Conservation (phyloP, 1,140 invertebrate species). For the Neodiprion pinetum region DNA sequence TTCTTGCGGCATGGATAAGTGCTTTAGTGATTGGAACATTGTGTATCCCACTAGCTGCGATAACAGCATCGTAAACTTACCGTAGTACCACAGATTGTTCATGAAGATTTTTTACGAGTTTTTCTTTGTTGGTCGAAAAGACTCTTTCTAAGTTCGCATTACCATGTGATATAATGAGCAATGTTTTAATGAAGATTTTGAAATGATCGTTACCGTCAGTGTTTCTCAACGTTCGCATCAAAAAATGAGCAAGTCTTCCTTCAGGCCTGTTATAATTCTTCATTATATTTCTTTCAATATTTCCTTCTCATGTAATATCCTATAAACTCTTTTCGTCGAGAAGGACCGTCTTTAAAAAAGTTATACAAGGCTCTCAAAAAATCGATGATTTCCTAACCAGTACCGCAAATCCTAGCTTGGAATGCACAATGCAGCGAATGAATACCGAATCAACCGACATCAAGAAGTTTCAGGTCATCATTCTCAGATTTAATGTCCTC, state of each 20-base stretch:
- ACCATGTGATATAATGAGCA: conserved; percentile 31
- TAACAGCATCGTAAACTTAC: conserved; percentile 27
- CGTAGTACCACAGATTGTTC: conserved; percentile 27
- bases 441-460: conserved; percentile 30
- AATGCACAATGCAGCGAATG: conserved; percentile 30
- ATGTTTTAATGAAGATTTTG: conserved; percentile 21
- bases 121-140: conserved; percentile 32
- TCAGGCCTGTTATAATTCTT: conserved; percentile 20
- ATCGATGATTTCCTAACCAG: conserved; percentile 22
- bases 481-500: conserved; percentile 17
- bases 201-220: conserved; percentile 13
- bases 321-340: conserved; percentile 27
- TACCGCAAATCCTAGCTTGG: conserved; percentile 24
- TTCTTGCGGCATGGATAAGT: conserved; percentile 21
- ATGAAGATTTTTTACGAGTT: conserved; percentile 26
- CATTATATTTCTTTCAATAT: conserved; percentile 13
- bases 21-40: conserved; percentile 24
- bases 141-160: conserved; percentile 27
- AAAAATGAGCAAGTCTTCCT: conserved; percentile 28
- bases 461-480: conserved; percentile 19
- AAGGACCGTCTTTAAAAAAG: conserved; percentile 28
- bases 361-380: conserved; percentile 30
- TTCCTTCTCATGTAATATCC: conserved; percentile 4
- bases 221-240: conserved; percentile 20
- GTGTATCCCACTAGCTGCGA: conserved; percentile 14